Evolutionary conservation across 2,888 invertebrate genomes (phyloP).

Genomic region (Hermaeophaga mercurialis): DNA sequence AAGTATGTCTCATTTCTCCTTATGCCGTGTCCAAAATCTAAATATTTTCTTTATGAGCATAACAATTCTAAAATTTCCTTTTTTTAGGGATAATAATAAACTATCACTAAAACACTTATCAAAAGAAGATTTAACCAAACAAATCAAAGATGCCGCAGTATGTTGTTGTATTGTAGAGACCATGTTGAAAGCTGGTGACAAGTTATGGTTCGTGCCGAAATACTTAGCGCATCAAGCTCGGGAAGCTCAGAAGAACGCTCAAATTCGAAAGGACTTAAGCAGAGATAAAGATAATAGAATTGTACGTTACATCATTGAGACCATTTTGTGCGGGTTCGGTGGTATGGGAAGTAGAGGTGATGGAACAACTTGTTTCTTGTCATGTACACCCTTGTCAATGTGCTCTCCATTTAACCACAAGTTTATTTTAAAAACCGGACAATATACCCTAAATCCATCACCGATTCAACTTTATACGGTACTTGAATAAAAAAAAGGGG

Average conservation of each 20-base stretch:
- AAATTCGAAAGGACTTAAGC: constrained; percentile 49
- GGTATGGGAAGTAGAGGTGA: constrained; percentile 44
- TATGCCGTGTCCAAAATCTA: too few relatives aligned
- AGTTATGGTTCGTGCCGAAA: constrained; percentile 80
- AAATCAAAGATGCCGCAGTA: constrained; percentile 84
- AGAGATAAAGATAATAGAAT: constrained; percentile 50
- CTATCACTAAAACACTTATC: constrained; percentile 44
- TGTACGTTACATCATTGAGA: constrained; percentile 50
- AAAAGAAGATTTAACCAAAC: constrained; percentile 55
- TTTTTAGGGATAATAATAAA: constrained; percentile 45
- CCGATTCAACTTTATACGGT: constrained; percentile 2
- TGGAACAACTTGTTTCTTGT: constrained; percentile 27
- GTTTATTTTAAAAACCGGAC: not conserved
- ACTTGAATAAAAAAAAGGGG: constrained; percentile 2
- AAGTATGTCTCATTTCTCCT: too few relatives aligned
- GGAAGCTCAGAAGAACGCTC: constrained; percentile 51
- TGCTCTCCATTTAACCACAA: constrained; percentile 13
- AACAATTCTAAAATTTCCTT: constrained; percentile 6
- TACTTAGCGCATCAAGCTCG: constrained; percentile 70
- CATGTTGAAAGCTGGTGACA: constrained; percentile 76
- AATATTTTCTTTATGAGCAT: too few relatives aligned
- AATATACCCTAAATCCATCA: not conserved
- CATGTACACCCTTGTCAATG: constrained; percentile 2
- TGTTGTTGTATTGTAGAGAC: constrained; percentile 86
- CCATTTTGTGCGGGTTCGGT: constrained; percentile 44